Evolutionary conservation across 2,888 invertebrate species (phyloP), one percentile per base, ranked within the genome.

Genomic region (Ornithoptera priamus): DNA sequence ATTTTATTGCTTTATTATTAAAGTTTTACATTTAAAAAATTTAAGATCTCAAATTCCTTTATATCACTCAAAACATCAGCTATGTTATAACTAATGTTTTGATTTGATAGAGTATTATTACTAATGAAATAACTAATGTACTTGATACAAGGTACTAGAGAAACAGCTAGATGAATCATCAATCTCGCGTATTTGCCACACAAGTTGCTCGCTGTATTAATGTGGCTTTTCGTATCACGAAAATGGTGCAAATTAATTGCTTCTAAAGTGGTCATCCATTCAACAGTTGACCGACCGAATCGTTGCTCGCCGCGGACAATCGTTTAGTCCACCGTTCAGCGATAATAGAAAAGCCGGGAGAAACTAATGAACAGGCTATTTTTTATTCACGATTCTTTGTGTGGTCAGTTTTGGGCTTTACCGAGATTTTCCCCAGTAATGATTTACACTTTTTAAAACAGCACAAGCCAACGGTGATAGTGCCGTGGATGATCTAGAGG

Each of bases 261-360:
- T 67, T 67, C 67, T 61, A 61, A 67, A 67, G 61, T 53, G 67
- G 67, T 67, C 67, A 67, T 60, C 60, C 60, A 61, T 67, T 67
- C 60, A 67, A 67, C 60, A 39, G 61, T 67, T 61, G 61, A 67
- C 61, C 53, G 67, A 67, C 66, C 53, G 61, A 56, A 61, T 46
- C 53, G 61, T 59, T 59, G 42, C 46, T 61, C 18, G 39, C 39
- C 53, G 60, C 60, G 62, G 68, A 63, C 71, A 30, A 60, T 62
- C 63, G 53, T 67, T 71, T 71, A 71, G 67, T 73, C 69, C 70
- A 61, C 78, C 75, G 78, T 80, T 78, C 78, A 75, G 75, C 77
- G 76, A 77, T 78, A 79, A 79, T 79, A 81, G 79, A 82, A 78
- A 77, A 76, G 78, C 75, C 75, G 73, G 74, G 74, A 74, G 74